Base-by-base conservation (phyloP, 2,113 vertebrate genomes). In the Trachemys scripta region DNA sequence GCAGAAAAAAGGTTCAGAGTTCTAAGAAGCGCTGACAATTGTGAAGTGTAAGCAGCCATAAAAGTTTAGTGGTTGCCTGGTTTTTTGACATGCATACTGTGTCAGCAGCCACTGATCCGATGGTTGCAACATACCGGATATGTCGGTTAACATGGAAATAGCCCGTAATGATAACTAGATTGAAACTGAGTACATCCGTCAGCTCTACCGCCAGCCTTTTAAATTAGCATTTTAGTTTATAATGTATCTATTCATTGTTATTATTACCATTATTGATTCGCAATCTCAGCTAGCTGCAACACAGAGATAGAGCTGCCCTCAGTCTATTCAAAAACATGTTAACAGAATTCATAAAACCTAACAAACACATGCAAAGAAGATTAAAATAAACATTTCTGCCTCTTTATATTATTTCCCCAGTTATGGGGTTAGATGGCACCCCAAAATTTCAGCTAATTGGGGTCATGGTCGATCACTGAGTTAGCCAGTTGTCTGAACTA, bases 361-460 rank as follows among this genome's bases (percentile, higher is more conserved):
- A 69, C 56, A 51, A 65, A 49, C 29, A 78, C 86, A 93, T 75
- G 22, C 84, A 90, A 62, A 90, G 62, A 38, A 85, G 96, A 94
- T 93, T 22, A 87, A 96, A 84, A 69, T 76, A 88, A 69, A 88
- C 50, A 91, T 69, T 92, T 92, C 91, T 97, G 90, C 62, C 84
- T 84, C 84, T 95, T 86, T 93, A 59, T 56, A 35, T 80, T 85
- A 89, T 85, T 81, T 83, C 22, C 93, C 19, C 50, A 22, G 13
- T 90, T 72, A 85, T 3, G 31, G 72, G 59, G 22, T 88, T 94
- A 25, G 56, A 96, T 8, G 31, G 35, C n/a, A 69, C 56, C 83
- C 25, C 1, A 0, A 85, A 1, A 1, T 27, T 50, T 45, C 80
- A 95, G 95, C 80, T 95, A 88, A 91, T 96, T 54, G 85, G 72